Evolutionary conservation across 2,888 invertebrate species (phyloP).

Genomic region (Limnephilus rhombicus): DNA sequence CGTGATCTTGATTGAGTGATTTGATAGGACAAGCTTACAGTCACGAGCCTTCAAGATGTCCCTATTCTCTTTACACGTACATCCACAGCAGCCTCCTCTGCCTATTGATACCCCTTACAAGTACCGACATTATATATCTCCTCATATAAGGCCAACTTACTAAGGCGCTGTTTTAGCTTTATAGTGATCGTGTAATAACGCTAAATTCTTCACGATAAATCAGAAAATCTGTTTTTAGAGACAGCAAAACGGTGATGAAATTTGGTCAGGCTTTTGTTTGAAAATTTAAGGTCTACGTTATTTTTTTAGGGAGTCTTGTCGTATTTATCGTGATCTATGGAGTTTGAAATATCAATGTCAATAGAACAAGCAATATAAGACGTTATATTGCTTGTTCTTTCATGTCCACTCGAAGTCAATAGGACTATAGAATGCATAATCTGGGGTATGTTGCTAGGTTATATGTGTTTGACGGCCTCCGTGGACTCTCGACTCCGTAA

Average conservation of each 20-base stretch:
- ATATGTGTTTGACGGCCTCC: too few relatives aligned
- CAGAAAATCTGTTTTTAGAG: not conserved
- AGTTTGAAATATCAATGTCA: too few relatives aligned
- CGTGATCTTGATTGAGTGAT: slow-evolving; percentile 59
- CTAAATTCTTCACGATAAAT: not conserved
- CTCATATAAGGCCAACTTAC: not conserved
- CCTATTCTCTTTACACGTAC: slow-evolving; percentile 36
- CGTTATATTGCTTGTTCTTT: too few relatives aligned
- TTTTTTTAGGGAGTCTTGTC: too few relatives aligned
- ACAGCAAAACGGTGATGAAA: not conserved
- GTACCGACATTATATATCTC: slow-evolving; percentile 24
- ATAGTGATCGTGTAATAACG: not conserved
- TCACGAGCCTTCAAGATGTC: slow-evolving; percentile 56
- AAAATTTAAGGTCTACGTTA: too few relatives aligned
- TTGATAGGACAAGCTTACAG: slow-evolving; percentile 56
- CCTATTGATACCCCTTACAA: slow-evolving; percentile 10
- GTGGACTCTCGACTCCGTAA: too few relatives aligned
- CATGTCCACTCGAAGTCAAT: too few relatives aligned
- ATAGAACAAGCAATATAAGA: too few relatives aligned
- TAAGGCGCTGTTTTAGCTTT: not conserved
- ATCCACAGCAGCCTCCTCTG: not conserved
- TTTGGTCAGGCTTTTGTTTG: not conserved
- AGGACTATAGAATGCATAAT: too few relatives aligned
- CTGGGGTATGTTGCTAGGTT: too few relatives aligned
- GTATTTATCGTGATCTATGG: too few relatives aligned